These are phyloP conservation scores for Actinopyga echinites DNA, from an alignment of 53 echinoderm and acorn worm species.

Conservation along the genomic window DNA sequence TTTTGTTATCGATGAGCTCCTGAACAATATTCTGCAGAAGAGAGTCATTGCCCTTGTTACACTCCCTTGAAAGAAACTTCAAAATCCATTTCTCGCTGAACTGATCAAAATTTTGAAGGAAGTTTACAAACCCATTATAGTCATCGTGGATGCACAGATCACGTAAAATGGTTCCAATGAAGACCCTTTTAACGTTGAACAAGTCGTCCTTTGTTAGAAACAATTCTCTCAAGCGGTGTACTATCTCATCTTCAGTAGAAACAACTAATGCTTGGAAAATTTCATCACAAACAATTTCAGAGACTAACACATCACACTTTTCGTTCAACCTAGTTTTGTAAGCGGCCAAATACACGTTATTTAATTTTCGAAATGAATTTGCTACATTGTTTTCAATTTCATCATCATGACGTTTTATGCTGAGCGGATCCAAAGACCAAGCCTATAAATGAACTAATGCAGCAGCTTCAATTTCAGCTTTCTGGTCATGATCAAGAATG, in stretches of 20 bases:
- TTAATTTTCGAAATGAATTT: neutral
- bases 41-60: constrained; percentile 4
- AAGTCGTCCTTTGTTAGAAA: neutral
- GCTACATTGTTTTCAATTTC: neutral
- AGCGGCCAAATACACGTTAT: neutral
- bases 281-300: constrained; percentile 4
- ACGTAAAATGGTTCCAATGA: constrained; percentile 23
- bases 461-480: neutral
- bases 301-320: neutral
- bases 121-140: constrained; percentile 10
- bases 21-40: neutral
- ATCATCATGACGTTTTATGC: neutral
- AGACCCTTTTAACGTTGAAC: constrained; percentile 7
- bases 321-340: neutral
- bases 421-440: neutral
- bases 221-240: neutral
- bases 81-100: constrained; percentile 24
- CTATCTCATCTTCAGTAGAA: neutral
- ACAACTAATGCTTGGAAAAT: neutral
- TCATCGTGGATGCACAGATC: constrained; percentile 18
- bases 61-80: constrained; percentile 23
- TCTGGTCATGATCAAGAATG: neutral
- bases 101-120: neutral
- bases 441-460: constrained; percentile 12
- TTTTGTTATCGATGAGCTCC: neutral